Base-by-base conservation (phyloP, 64 coral and sea anemone species). In the Astreopora myriophthalma region DNA sequence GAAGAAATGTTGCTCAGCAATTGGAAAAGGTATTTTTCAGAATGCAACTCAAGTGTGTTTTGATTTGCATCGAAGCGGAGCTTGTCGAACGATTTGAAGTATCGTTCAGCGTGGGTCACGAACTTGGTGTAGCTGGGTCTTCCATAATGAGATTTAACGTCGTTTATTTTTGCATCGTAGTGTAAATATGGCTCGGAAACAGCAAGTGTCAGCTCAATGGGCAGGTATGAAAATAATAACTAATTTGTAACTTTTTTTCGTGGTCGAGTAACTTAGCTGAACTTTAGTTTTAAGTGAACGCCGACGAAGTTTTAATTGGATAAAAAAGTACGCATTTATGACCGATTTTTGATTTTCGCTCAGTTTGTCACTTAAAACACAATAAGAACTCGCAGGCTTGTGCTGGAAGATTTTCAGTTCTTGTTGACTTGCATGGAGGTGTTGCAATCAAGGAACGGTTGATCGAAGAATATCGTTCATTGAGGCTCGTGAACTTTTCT, bases 101-200 rank as follows among this genome's bases (percentile, higher is more conserved):
- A 32, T 10, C 32, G 48, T n/a, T 90, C 30, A 60, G 34, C 39
- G 48, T 42, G 11, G 39, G 32, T 73, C 70, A 35, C 37, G 34
- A 37, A n/a, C 70, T 9, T 69, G 51, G 34, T 13, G 64, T 26
- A 68, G 24, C 58, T 24, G 20, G 57, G 48, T 84, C 25, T 57
- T 19, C 36, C 24, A 25, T 48, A 80, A 61, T 55, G 22, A 6
- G 36, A 69, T 57, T 69, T 66, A 84, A 48, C 20, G 73, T 67
- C 22, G 7, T 49, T 78, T 94, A 35, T 52, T 26, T 87, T 91
- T 91, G 27, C 76, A 71, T 95, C 95, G 61, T 72, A 98, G 96
- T 98, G 96, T 36, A 98, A 98, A 91, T 94, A 98, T 85, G 84
- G 82, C 40, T 94, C 96, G 2, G 96, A 98, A 85, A 98, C 96